These are phyloP conservation scores for Bradypus variegatus DNA, from an alignment of 2,797 vertebrate genomes.

Conservation along the genomic window DNA sequence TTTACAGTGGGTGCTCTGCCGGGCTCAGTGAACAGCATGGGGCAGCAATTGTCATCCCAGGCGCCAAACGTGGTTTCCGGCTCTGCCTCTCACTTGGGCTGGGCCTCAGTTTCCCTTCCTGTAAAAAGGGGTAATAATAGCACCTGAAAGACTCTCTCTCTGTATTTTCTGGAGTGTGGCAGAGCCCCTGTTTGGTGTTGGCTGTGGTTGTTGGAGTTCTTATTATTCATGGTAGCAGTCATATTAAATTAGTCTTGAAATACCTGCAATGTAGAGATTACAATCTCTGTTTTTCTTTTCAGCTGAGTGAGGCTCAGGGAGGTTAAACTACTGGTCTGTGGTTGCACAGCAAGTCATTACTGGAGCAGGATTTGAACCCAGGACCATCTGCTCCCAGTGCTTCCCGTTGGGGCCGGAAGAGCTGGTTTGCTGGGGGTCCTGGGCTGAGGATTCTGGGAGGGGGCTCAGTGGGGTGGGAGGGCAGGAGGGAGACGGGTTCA, in stretches of 20 bases:
- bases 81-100: neutral
- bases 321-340: neutral
- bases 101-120: slow-evolving; percentile 3
- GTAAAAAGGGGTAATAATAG: neutral
- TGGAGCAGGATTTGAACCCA: neutral
- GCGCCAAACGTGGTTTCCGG: neutral
- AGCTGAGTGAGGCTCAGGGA: neutral
- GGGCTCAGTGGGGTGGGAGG: neutral
- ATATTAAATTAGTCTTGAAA: neutral
- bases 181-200: rapidly evolving
- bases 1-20: neutral
- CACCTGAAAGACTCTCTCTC: neutral
- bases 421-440: neutral
- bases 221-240: neutral
- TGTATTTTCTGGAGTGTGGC: neutral
- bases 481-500: neutral
- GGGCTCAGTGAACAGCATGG: neutral
- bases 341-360: neutral
- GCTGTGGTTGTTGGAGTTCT: no score
- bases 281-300: neutral
- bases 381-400: neutral
- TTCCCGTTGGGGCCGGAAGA: neutral
- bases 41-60: neutral
- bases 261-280: neutral
- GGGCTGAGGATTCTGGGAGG: neutral